Evolutionary conservation across 2,797 vertebrate species (phyloP), one percentile per base, ranked within the genome.

Genomic region (Eremophila alpestris): DNA sequence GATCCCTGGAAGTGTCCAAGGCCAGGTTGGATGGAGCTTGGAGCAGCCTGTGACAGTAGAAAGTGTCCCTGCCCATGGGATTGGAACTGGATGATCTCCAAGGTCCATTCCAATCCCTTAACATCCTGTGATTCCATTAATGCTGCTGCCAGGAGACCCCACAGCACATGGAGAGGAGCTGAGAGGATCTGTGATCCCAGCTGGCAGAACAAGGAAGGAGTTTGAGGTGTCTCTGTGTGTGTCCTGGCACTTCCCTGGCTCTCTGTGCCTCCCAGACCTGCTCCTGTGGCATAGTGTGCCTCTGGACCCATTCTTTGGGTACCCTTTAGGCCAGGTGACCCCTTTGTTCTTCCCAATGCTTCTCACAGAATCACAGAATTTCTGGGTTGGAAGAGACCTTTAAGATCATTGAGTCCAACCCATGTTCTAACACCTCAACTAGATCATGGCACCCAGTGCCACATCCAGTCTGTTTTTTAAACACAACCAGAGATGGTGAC

Each of bases 11-110:
- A n/a, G 40, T 76, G 38, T 0, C 29, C 71, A 21, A 68, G 34
- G n/a, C n/a, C n/a, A n/a, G n/a, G n/a, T 0, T 76, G 71, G 40
- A 46, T 0, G 0, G 23, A 18, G 46, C 46, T 38, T 5, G 46
- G 40, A 60, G 16, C 23, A 45, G 0, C 46, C 46, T 45, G 71
- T 40, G 40, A 23, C 0, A 60, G 55, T 13, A 40, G 23, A 5
- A 68, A 10, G 11, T 52, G 63, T 46, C 29, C 23, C n/a, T 60
- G 45, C 32, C 23, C 22, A 6, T 19, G 23, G 13, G 5, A 30
- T 84, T 68, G 40, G n/a, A 27, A 10, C 46, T 52, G 24, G 40
- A 10, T 60, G 23, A 60, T 29, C n/a, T 34, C 48, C 11, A 11
- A 20, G 29, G 13, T 24, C 63, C n/a, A 29, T 76, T 85, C 29